phyloP scores from a whole-genome alignment of 2,888 invertebrate species.

The Pogonocherus hispidulus region DNA sequence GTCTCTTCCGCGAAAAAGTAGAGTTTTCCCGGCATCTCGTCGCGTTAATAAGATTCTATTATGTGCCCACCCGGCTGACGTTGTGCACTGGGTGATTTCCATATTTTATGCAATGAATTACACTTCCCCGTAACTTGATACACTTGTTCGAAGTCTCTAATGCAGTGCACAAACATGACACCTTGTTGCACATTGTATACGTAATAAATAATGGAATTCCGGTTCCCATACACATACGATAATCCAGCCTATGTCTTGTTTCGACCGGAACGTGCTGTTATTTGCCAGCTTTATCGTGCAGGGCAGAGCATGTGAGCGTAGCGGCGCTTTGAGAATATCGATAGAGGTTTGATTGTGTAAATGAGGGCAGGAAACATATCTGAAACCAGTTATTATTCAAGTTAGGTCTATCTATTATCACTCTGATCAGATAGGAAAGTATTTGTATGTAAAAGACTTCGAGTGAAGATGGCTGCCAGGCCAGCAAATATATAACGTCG shows the following conservation, averaged over 20 bases:
- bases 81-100: background rate
- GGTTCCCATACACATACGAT: slow-evolving; percentile 9
- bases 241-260: background rate
- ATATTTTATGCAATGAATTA: slow-evolving; percentile 17
- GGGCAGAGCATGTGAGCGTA: background rate
- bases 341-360: no score
- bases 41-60: background rate
- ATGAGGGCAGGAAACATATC: no score
- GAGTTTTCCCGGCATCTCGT: background rate
- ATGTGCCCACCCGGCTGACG: background rate
- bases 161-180: background rate
- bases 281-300: background rate
- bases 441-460: no score
- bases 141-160: background rate
- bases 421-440: no score
- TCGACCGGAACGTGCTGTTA: background rate
- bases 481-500: no score
- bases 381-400: no score
- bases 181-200: slow-evolving; percentile 1
- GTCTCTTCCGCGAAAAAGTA: background rate
- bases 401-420: no score
- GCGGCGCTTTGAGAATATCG: no score
- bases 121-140: background rate
- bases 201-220: slow-evolving; percentile 18
- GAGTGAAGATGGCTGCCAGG: no score